Percentiles rank a stretch among this genome's conserved stretches.
These are phyloP conservation scores for Antennarius striatus DNA, from an alignment of 2,113 vertebrate species.

Conservation along the genomic window DNA sequence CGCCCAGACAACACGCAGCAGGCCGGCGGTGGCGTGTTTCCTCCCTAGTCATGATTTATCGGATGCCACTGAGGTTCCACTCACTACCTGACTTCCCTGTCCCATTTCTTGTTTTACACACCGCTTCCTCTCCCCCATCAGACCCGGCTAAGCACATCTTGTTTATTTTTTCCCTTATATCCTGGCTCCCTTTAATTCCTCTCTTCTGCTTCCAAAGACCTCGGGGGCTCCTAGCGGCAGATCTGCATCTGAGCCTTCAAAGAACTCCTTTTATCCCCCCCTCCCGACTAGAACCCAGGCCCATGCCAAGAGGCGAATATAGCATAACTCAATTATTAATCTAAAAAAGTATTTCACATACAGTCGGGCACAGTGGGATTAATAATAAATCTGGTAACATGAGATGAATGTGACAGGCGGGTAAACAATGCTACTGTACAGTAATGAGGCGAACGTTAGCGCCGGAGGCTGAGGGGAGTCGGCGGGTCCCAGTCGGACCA, in stretches of 20 bases:
- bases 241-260: slow-evolving; percentile 74
- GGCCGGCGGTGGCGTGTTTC: slow-evolving; percentile 33
- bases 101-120: slow-evolving; percentile 52
- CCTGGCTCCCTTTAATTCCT: slow-evolving; percentile 69
- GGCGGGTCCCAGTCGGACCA: slow-evolving; percentile 11
- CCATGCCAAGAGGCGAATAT: slow-evolving; percentile 59
- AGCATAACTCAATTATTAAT: slow-evolving; percentile 76
- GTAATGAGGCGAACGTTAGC: slow-evolving; percentile 16
- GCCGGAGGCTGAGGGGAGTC: not conserved
- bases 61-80: slow-evolving; percentile 35
- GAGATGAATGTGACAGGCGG: slow-evolving; percentile 51
- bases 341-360: slow-evolving; percentile 60
- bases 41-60: slow-evolving; percentile 48
- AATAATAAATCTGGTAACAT: slow-evolving; percentile 67
- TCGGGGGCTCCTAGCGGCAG: slow-evolving; percentile 71
- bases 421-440: slow-evolving; percentile 63
- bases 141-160: slow-evolving; percentile 58
- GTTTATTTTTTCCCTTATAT: slow-evolving; percentile 69
- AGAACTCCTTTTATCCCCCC: slow-evolving; percentile 71
- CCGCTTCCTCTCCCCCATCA: slow-evolving; percentile 50
- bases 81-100: slow-evolving; percentile 61
- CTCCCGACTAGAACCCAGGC: slow-evolving; percentile 53
- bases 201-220: slow-evolving; percentile 79
- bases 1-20: slow-evolving; percentile 54
- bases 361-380: slow-evolving; percentile 32